A percentile compares a stretch with the other conserved stretches of the same genome.
These are phyloP conservation scores for Mesopsocus fuscifrons DNA, from an alignment of 2,888 invertebrate species.

Conservation along the genomic window DNA sequence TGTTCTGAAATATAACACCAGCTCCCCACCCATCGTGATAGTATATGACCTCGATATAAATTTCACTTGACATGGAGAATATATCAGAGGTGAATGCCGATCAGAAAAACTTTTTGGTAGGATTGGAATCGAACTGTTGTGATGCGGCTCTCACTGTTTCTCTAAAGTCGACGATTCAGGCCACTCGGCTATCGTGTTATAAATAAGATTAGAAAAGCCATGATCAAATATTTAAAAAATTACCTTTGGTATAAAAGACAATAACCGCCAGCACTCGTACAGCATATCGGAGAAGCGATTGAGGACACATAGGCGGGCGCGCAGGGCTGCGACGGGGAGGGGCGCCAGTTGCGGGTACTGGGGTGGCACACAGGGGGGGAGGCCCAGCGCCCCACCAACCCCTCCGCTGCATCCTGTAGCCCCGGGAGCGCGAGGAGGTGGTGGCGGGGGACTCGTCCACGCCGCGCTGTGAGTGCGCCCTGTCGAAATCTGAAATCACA, in stretches of 20 bases:
- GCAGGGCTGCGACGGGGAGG: constrained; percentile 29
- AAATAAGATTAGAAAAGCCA: too few species aligned
- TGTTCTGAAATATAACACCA: too few species aligned
- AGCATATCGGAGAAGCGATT: constrained; percentile 41
- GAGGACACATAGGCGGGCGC: constrained; percentile 33
- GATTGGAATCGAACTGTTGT: too few species aligned
- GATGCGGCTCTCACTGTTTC: too few species aligned
- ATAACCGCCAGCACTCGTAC: constrained; percentile 35
- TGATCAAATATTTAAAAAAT: too few species aligned
- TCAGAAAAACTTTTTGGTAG: too few species aligned
- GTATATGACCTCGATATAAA: too few species aligned
- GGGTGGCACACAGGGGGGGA: constrained; percentile 32
- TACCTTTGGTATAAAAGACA: constrained; percentile 29
- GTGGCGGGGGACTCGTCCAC: constrained; percentile 36
- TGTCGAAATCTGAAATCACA: constrained; percentile 30
- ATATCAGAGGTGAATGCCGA: too few species aligned
- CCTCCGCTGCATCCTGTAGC: not conserved
- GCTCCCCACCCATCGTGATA: too few species aligned
- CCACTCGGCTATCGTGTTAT: too few species aligned
- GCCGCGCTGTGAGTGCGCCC: constrained; percentile 42
- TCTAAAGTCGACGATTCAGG: too few species aligned
- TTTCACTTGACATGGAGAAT: too few species aligned
- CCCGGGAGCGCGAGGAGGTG: constrained; percentile 28
- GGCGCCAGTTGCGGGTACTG: constrained; percentile 35
- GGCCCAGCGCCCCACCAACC: constrained; percentile 24